Base-by-base conservation (phyloP, 2,113 vertebrate species). In the Aramus guarauna region DNA sequence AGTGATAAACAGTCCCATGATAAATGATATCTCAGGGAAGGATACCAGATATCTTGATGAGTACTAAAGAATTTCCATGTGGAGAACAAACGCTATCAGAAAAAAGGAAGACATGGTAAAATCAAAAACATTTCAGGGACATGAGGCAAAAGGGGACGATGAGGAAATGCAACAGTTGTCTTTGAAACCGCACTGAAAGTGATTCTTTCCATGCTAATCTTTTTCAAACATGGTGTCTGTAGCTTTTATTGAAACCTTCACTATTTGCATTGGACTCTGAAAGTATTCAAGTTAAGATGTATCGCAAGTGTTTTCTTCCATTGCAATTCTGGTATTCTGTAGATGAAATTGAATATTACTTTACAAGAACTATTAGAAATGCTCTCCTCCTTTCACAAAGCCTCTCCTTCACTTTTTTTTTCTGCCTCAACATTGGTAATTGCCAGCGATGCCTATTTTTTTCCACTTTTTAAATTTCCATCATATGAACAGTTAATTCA, bases 21-120 rank as follows among this genome's bases (percentile, higher is more conserved):
- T 48, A 95, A 96, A 93, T 81, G 75, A 32, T 92, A 94, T 91
- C 75, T 92, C 64, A 91, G 43, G 52, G 60, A 91, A 81, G 52
- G 88, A 91, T 67, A 96, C 47, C 79, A 96, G 72, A 86, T 91
- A 92, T 75, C 75, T 88, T 71, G 68, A 89, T 86, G 85, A 68
- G 43, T 71, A 84, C 26, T 71, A 60, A 77, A 92, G 37, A 84
- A 93, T 94, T 94, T 81, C 83, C 90, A 94, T 58, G 73, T 94
- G 83, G 64, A 86, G 79, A 93, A 93, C 75, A 92, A 96, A 96
- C 1, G 0, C 8, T 43, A 45, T 55, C 36, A 93, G 60, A 76
- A 93, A 83, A 94, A 82, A 48, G 12, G 45, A 76, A 80, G 56
- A 48, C 13, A 71, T 37, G 67, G 77, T 84, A 84, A 86, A 95